Conservation (phyloP, 2,113 vertebrate species). For the Saimiri boliviensis region DNA sequence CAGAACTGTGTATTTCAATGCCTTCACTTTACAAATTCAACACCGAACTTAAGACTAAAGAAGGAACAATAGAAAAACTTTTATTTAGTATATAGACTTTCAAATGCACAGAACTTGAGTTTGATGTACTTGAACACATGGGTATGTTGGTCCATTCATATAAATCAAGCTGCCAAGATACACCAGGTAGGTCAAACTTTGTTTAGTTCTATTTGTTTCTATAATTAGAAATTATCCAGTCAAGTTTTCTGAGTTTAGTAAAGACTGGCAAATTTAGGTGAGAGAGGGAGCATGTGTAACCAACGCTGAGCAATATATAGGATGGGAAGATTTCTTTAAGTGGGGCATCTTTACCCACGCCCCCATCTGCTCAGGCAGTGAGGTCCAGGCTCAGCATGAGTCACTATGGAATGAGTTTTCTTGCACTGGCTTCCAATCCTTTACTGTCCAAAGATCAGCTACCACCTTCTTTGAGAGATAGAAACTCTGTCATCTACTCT, state of each 20-base stretch:
- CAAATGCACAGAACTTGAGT: neutral
- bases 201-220: neutral
- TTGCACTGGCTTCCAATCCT: neutral
- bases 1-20: neutral
- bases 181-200: neutral
- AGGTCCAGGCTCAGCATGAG: neutral
- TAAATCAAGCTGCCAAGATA: neutral
- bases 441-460: neutral
- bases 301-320: neutral
- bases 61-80: neutral
- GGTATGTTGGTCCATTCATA: neutral
- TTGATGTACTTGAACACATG: neutral
- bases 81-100: neutral
- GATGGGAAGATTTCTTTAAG: neutral
- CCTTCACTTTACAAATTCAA: neutral
- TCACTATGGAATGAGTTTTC: neutral
- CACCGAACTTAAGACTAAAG: neutral
- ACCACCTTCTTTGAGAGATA: neutral
- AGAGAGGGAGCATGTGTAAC: neutral
- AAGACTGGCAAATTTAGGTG: neutral
- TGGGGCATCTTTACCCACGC: neutral
- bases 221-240: neutral
- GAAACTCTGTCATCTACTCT: neutral
- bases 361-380: neutral
- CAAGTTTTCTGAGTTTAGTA: neutral